Evolutionary conservation across 2,888 invertebrate genomes (phyloP), one percentile per base, ranked within the genome.

Genomic region (Thera obeliscata): DNA sequence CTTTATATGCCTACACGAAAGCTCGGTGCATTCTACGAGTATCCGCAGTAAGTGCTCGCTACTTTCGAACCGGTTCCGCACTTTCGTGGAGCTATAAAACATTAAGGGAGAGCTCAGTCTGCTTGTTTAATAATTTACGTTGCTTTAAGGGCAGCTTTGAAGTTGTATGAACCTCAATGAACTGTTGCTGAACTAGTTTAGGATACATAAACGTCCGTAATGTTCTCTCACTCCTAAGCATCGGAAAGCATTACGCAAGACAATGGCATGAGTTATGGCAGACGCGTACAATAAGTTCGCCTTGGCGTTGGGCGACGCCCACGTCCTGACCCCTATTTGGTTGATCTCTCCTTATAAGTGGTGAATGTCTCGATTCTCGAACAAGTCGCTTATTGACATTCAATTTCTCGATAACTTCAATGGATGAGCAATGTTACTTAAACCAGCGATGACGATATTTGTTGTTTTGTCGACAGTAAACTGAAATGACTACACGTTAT

Each of bases 121-220:
- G 74, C 77, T 75, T 76, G 79, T 74, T 72, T 75, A 74, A 75
- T 55, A 3, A 33, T 80, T 81, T 74, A 71, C n/a, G 38, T 61
- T 64, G 52, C 65, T 65, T 50, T 54, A 33, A 68, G 72, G 71
- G 74, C 74, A 74, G 70, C 76, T 78, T 77, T 72, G 73, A 74
- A 73, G 83, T 85, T 85, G 87, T 89, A 87, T 91, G 88, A 88
- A 72, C 83, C 85, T 84, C 88, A 90, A 87, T 91, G 88, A 88
- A 86, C 86, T 87, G 79, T 80, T 79, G 76, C 83, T 79, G 81
- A 82, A 82, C 77, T 82, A 69, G 80, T 80, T 85, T 88, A 89
- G 91, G 91, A 91, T 90, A 82, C 82, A 86, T 86, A 86, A 88
- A 85, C 80, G 78, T 85, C 83, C 78, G 82, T 85, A 87, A 89